Conservation (phyloP, 2,797 vertebrate species). For the Aplochiton taeniatus region DNA sequence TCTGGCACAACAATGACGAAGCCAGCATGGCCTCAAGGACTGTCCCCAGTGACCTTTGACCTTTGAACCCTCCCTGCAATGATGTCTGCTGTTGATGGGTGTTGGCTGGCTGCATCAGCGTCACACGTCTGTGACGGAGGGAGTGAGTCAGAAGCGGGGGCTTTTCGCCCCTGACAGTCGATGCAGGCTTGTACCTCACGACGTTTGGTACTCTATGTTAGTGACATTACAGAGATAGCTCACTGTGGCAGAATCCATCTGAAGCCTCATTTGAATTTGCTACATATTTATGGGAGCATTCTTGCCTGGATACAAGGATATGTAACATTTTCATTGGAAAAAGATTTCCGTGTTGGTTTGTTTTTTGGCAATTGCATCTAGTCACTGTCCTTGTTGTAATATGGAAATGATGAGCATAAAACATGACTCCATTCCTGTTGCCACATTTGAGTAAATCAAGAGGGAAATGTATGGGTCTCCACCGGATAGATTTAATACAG, state of each 20-base stretch:
- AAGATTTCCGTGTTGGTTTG: too few species aligned
- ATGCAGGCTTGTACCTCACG: constrained; percentile 13
- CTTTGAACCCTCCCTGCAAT: constrained; percentile 31
- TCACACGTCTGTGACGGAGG: constrained; percentile 36
- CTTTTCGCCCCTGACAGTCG: constrained; percentile 16
- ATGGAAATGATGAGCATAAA: too few species aligned
- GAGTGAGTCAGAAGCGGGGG: constrained; percentile 44
- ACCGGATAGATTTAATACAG: constrained; percentile 40
- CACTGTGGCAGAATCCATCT: too few species aligned
- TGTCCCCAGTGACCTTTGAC: constrained; percentile 35
- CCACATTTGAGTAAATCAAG: too few species aligned
- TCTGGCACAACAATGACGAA: neutral
- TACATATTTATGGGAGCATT: too few species aligned
- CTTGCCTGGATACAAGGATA: too few species aligned
- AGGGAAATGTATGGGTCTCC: constrained; percentile 19
- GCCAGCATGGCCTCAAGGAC: constrained; percentile 11
- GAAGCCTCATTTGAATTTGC: too few species aligned
- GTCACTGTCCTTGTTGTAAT: too few species aligned
- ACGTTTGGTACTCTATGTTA: neutral
- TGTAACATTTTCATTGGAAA: too few species aligned
- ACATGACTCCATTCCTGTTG: too few species aligned
- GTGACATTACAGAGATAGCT: too few species aligned
- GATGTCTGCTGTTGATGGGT: constrained; percentile 1
- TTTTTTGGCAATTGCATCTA: too few species aligned
- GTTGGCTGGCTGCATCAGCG: constrained; percentile 40